Evolutionary conservation across 2,888 invertebrate species (phyloP).

Genomic region (Scaeva pyrastri): DNA sequence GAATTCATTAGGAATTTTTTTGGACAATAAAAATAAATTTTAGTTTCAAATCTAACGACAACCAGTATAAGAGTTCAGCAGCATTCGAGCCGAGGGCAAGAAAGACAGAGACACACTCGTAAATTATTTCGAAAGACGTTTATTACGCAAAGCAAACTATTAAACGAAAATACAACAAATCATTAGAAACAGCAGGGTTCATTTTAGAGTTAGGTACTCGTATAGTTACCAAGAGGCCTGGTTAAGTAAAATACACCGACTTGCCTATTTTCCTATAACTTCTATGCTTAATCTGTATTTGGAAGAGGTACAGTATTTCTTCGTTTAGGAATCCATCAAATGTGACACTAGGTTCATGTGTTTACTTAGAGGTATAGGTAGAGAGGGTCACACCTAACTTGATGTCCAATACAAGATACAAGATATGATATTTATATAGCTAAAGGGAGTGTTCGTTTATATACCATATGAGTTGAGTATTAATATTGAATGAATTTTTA

Average conservation of each 20-base stretch:
- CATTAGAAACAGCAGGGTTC: slow-evolving; percentile 46
- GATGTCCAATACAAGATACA: slow-evolving; percentile 21
- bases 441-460: slow-evolving; percentile 24
- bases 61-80: background rate
- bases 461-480: slow-evolving; percentile 24
- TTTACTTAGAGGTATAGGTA: background rate
- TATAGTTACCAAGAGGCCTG: too few species aligned
- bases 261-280: background rate
- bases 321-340: slow-evolving; percentile 36
- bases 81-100: background rate
- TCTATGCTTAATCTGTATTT: background rate
- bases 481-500: slow-evolving; percentile 63
- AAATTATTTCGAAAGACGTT: slow-evolving; percentile 62
- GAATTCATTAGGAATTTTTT: slow-evolving; percentile 68
- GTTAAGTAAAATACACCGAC: slow-evolving; percentile 18
- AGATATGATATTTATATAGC: background rate
- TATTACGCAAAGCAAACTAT: slow-evolving; percentile 48
- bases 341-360: background rate
- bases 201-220: slow-evolving; percentile 5
- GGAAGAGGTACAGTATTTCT: slow-evolving; percentile 3
- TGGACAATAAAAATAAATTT: slow-evolving; percentile 65
- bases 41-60: slow-evolving; percentile 42
- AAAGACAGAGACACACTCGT: slow-evolving; percentile 14
- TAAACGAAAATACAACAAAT: slow-evolving; percentile 27
- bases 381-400: slow-evolving; percentile 49